Conservation (phyloP, 2,888 invertebrate species). For the Polia nebulosa region DNA sequence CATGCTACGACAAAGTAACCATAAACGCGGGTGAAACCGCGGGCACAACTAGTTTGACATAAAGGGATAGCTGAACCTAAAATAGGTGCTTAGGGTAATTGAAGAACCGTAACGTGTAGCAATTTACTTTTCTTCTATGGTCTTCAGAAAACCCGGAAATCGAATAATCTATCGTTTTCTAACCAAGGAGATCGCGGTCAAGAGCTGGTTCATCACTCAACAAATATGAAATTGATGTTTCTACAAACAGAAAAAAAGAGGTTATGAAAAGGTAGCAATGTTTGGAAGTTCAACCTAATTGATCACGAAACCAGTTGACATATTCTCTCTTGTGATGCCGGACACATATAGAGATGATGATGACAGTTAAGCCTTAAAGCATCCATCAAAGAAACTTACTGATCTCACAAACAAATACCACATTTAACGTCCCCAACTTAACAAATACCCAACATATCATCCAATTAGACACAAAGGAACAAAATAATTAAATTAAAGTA, state of each 20-base stretch:
- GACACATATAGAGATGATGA: neutral
- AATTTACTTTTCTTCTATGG: too few relatives aligned
- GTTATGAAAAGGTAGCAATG: neutral
- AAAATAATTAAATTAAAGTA: slow-evolving; percentile 61
- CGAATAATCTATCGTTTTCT: neutral
- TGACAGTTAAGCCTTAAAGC: neutral
- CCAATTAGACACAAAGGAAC: slow-evolving; percentile 41
- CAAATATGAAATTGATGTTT: neutral
- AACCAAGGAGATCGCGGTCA: neutral
- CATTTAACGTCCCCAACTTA: slow-evolving; percentile 43
- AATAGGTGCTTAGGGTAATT: too few relatives aligned
- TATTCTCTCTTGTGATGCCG: too few relatives aligned
- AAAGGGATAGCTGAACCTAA: too few relatives aligned
- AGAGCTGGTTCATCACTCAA: neutral
- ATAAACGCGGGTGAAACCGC: too few relatives aligned
- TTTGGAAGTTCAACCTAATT: neutral
- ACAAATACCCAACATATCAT: slow-evolving; percentile 36
- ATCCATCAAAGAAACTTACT: neutral
- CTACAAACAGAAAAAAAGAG: neutral
- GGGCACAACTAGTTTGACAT: too few relatives aligned
- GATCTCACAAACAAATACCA: slow-evolving; percentile 15
- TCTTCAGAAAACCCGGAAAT: too few relatives aligned
- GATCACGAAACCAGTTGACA: too few relatives aligned
- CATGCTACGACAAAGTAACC: too few relatives aligned
- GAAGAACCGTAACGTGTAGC: too few relatives aligned